Evolutionary conservation across 2,113 vertebrate species (phyloP).

Genomic region (Monarcha castaneiventris): DNA sequence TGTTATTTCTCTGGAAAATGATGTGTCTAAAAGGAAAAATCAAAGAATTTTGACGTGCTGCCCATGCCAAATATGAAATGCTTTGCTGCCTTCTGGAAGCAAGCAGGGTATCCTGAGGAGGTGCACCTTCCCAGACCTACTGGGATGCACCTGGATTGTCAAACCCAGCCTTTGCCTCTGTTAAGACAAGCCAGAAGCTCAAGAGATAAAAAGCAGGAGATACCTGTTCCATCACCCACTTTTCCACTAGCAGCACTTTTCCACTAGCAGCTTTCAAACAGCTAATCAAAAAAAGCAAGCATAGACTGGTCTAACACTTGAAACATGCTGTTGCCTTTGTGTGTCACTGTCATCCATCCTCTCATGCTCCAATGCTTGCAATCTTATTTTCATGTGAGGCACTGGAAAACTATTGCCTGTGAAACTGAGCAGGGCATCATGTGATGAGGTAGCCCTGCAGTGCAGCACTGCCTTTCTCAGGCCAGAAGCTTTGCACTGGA

Average conservation of each 20-base stretch:
- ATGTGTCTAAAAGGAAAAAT: neutral
- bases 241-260: neutral
- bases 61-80: neutral
- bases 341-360: neutral
- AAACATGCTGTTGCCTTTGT: neutral
- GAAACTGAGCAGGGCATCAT: neutral
- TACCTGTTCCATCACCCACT: neutral
- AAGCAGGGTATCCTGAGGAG: neutral
- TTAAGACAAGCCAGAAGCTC: neutral
- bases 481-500: neutral
- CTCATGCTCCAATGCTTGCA: fast-evolving
- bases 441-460: neutral
- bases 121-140: neutral
- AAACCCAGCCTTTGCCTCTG: neutral
- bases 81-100: neutral
- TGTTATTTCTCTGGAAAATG: neutral
- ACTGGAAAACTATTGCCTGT: neutral
- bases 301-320: neutral
- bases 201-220: neutral
- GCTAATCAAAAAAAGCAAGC: neutral
- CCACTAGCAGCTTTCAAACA: neutral
- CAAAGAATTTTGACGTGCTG: neutral
- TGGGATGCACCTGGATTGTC: neutral
- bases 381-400: neutral
- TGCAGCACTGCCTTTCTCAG: neutral